A percentile compares a stretch with the other conserved stretches of the same genome.
These are phyloP conservation scores for Labeo calbasu DNA, from an alignment of 2,797 vertebrate species.

Conservation along the genomic window DNA sequence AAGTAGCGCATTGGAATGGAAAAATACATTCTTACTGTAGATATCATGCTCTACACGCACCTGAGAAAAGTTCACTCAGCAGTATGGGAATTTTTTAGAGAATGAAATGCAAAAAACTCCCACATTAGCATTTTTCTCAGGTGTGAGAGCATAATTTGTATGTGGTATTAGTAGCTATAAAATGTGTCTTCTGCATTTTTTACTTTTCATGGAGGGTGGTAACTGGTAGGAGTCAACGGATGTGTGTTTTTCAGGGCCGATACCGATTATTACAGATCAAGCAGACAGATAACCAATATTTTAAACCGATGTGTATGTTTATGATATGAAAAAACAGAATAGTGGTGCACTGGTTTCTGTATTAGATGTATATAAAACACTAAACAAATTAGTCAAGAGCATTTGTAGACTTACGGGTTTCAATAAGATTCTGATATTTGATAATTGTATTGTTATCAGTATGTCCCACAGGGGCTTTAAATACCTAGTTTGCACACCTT, in stretches of 20 bases:
- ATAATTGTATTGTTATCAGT: neutral
- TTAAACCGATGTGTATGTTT: no score
- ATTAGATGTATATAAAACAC: neutral
- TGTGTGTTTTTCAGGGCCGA: no score
- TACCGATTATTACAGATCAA: no score
- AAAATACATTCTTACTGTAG: neutral
- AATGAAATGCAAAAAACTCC: neutral
- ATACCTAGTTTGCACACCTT: constrained; percentile 16
- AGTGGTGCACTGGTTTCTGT: neutral
- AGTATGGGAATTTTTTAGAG: neutral
- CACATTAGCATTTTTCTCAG: neutral
- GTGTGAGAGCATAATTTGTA: neutral
- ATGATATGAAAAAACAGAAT: neutral
- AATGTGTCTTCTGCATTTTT: neutral
- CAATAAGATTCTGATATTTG: neutral
- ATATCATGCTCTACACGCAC: neutral
- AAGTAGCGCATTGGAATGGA: neutral
- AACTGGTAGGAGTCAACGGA: no score
- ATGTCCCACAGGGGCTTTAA: neutral
- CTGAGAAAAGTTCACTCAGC: neutral
- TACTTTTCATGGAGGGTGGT: neutral
- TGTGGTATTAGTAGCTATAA: neutral
- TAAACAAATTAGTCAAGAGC: neutral
- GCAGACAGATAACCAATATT: no score
- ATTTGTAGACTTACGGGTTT: neutral